Evolutionary conservation across 1,140 invertebrate genomes (phyloP).

Genomic region (Pectinophora gossypiella): DNA sequence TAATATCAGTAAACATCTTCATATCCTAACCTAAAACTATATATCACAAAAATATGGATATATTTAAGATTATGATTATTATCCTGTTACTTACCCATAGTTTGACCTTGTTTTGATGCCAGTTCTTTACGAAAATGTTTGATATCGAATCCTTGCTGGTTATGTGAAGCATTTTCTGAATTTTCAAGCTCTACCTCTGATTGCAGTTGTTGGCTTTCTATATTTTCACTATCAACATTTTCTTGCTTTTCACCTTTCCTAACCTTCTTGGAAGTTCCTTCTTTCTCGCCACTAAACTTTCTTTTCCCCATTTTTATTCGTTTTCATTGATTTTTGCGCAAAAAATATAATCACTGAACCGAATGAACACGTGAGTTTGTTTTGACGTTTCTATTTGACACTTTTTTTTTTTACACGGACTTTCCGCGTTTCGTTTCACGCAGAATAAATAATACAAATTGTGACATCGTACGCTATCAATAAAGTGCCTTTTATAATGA

Average conservation of each 20-base stretch:
- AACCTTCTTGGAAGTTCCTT: conserved; percentile 30
- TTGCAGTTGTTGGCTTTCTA: conserved; percentile 38
- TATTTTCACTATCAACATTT: conserved; percentile 19
- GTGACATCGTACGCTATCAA: too few relatives aligned
- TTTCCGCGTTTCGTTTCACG: neutral
- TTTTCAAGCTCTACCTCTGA: conserved; percentile 21
- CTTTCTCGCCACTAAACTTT: conserved; percentile 43
- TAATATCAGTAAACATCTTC: neutral
- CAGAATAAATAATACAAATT: too few relatives aligned
- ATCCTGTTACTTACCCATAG: conserved; percentile 50
- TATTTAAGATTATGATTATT: neutral
- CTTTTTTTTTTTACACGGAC: neutral
- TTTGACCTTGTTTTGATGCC: conserved; percentile 47
- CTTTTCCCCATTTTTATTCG: conserved; percentile 53
- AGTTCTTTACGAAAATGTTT: conserved; percentile 71
- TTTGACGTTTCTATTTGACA: conserved; percentile 28
- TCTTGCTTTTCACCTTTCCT: conserved; percentile 20
- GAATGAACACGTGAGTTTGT: conserved; percentile 39
- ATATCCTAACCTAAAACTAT: neutral
- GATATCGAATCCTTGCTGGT: conserved; percentile 52
- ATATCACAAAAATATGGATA: neutral
- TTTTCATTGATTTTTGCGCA: conserved; percentile 7
- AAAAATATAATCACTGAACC: neutral
- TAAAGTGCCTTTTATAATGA: too few relatives aligned
- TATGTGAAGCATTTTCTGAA: conserved; percentile 13